Base-by-base conservation (phyloP, 2,888 invertebrate genomes). In the Lasioglossum leucozonium region DNA sequence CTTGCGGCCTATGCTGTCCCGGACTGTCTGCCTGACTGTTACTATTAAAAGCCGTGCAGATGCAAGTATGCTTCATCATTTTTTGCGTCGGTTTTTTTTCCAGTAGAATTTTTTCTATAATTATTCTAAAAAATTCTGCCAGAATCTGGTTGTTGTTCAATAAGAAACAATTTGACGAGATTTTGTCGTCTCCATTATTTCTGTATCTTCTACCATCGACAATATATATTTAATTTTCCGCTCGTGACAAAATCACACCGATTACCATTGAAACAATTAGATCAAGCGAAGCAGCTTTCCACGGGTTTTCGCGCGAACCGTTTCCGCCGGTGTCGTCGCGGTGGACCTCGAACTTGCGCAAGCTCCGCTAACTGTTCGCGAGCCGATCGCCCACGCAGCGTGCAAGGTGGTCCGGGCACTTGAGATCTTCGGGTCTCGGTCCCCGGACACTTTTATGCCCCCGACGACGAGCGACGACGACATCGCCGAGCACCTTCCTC, bases 401-500 rank as follows among this genome's bases (percentile, higher is more conserved):
- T 89, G 92, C 92, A 93, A 94, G 94, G 93, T 94, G 94, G 94
- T 94, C 94, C 91, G 91, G 85, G 89, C 90, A 90, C 91, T 90
- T 93, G 93, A 93, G 92, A 91, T 93, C 92, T 93, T 92, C 91
- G 89, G 91, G 90, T 90, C 92, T 91, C 84, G 91, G 83, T 86
- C 88, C 79, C 83, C 73, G 86, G 94, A 93, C 93, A 93, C 93
- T 93, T 94, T 94, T 94, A 94, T 94, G 93, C 93, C 92, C 91
- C 92, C 92, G 93, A 92, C 92, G 91, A 91, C 92, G 92, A 93
- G 92, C 93, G 93, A 94, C 92, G 92, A 93, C 93, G 93, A 94
- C 92, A 92, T 93, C 93, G 91, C 89, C 91, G 90, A 90, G 92
- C 92, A 91, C 92, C 92, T 92, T 93, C 92, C 87, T 85, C 85